Evolutionary conservation across 2,797 vertebrate genomes (phyloP).

Genomic region (Periparus ater): DNA sequence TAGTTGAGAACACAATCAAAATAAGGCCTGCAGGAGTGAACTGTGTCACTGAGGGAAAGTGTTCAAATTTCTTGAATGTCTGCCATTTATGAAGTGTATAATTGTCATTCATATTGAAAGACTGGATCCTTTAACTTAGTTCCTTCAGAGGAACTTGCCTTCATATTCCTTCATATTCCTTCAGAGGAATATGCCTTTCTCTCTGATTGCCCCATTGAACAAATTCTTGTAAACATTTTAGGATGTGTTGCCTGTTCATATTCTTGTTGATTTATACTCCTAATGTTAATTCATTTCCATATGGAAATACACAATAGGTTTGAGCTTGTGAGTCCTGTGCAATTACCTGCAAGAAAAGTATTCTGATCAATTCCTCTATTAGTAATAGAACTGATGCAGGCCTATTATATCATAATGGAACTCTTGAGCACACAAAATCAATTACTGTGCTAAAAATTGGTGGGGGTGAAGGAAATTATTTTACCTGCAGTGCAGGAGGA

Average conservation of each 20-base stretch:
- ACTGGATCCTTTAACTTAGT: not conserved
- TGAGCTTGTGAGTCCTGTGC: not conserved
- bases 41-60: not conserved
- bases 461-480: fast-evolving
- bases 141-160: not conserved
- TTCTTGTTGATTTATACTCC: not conserved
- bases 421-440: not conserved
- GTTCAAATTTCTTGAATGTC: not conserved
- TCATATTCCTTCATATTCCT: too few relatives aligned
- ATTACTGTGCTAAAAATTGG: not conserved
- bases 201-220: not conserved
- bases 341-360: not conserved
- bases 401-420: not conserved
- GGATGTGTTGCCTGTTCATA: not conserved
- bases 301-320: not conserved
- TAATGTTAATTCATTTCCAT: not conserved
- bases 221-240: not conserved
- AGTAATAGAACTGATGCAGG: not conserved
- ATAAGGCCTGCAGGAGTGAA: not conserved
- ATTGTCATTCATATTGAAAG: not conserved
- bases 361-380: not conserved
- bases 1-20: not conserved
- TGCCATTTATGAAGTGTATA: not conserved
- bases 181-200: not conserved
- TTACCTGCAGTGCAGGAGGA: not conserved